These are phyloP conservation scores for Clistopyga incitator DNA, from an alignment of 2,888 invertebrate species.

Conservation along the genomic window DNA sequence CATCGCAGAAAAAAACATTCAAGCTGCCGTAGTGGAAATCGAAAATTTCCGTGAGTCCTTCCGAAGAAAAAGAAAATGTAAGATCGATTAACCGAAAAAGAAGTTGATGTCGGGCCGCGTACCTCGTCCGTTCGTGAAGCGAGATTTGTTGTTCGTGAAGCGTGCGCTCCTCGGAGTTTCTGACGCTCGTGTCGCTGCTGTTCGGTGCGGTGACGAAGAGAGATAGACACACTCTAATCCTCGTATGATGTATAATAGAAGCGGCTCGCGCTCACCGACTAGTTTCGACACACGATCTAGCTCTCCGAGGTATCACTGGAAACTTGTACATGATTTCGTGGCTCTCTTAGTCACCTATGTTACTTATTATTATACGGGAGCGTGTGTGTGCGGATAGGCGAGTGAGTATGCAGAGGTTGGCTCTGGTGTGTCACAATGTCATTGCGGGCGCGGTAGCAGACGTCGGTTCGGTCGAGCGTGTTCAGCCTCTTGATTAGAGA, in stretches of 20 bases:
- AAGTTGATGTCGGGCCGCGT: too few species aligned
- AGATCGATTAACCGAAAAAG: too few species aligned
- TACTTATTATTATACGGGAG: constrained; percentile 27
- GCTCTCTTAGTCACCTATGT: constrained; percentile 44
- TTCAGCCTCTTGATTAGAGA: constrained; percentile 50
- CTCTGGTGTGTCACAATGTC: constrained; percentile 48
- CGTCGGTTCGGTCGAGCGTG: constrained; percentile 41
- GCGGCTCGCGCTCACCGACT: constrained; percentile 5
- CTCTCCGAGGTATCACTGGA: constrained; percentile 31
- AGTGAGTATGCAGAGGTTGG: not conserved
- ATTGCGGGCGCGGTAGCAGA: constrained; percentile 36
- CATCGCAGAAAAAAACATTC: too few species aligned
- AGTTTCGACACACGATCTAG: constrained; percentile 55
- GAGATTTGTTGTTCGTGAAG: constrained; percentile 40
- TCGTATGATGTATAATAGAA: constrained; percentile 32
- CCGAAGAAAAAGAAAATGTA: too few species aligned
- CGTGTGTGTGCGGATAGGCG: not conserved
- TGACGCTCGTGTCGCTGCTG: constrained; percentile 4
- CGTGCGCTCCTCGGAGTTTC: constrained; percentile 40
- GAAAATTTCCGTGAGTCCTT: too few species aligned
- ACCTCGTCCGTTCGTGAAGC: constrained; percentile 12
- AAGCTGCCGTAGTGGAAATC: too few species aligned
- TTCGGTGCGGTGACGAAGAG: not conserved
- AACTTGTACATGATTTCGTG: constrained; percentile 43
- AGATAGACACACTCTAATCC: constrained; percentile 23